phyloP scores from a whole-genome alignment of 2,888 invertebrate genomes.

The Cheiracanthium punctorium region DNA sequence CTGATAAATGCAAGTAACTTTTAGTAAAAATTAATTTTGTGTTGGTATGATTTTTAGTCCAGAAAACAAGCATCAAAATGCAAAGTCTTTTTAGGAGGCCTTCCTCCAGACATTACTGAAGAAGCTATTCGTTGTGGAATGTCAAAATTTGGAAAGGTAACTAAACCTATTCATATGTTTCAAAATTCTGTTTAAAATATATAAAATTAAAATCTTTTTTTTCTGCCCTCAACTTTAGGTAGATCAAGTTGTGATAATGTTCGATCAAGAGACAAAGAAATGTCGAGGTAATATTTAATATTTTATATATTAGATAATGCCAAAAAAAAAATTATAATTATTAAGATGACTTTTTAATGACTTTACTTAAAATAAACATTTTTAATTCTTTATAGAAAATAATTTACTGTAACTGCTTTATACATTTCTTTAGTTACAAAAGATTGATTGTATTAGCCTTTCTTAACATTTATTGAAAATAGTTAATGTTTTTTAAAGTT shows the following conservation, averaged over 20 bases:
- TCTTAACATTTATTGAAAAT: no score
- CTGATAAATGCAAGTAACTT: no score
- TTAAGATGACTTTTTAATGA: no score
- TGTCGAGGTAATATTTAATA: constrained; percentile 86
- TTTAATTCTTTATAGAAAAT: no score
- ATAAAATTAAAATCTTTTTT: background rate
- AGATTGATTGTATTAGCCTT: no score
- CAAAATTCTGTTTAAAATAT: constrained; percentile 24
- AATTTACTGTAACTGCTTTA: no score
- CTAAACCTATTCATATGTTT: background rate
- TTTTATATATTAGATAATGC: background rate
- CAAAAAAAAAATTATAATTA: no score
- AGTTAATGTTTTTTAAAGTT: no score
- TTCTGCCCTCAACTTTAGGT: constrained; percentile 78
- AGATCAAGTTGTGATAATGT: constrained; percentile 98
- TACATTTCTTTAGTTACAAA: no score
- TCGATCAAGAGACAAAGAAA: constrained; percentile 97
- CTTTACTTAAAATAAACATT: no score
- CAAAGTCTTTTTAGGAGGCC: constrained; percentile 93
- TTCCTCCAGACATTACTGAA: constrained; percentile 96
- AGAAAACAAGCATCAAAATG: constrained; percentile 53
- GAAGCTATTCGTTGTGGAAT: constrained; percentile 94
- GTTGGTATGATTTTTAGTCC: background rate
- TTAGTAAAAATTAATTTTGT: no score
- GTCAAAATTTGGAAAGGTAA: constrained; percentile 91